Conservation (phyloP, 2,888 invertebrate genomes). For the Hydriomena furcata region DNA sequence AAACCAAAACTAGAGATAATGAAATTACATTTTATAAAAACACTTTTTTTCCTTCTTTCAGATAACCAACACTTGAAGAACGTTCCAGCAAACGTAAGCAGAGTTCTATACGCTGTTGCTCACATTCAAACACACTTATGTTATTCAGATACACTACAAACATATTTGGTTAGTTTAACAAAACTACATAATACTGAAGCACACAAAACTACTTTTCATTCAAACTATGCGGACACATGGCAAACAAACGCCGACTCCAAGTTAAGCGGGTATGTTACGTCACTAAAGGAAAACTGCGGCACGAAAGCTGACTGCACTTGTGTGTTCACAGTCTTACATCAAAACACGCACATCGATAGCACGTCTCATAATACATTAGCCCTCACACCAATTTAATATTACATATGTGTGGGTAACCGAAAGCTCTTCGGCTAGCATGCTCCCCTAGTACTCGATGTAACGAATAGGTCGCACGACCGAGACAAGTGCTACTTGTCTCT, state of each 20-base stretch:
- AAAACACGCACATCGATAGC: conserved; percentile 35
- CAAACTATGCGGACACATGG: conserved; percentile 64
- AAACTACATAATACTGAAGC: conserved; percentile 51
- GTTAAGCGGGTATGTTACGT: conserved; percentile 59
- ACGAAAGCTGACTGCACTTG: conserved; percentile 45
- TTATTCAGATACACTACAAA: conserved; percentile 44
- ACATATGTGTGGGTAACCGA: conserved; percentile 47
- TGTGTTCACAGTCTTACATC: conserved; percentile 31
- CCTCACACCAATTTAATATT: conserved; percentile 43
- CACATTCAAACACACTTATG: conserved; percentile 45
- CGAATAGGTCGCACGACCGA: conserved; percentile 65
- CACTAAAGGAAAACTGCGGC: conserved; percentile 53
- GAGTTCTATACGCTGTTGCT: conserved; percentile 39
- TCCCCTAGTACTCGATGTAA: conserved; percentile 71
- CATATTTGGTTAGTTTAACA: conserved; percentile 61
- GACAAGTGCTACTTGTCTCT: conserved; percentile 56
- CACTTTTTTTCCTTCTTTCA: conserved; percentile 55
- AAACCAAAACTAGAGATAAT: too few species aligned
- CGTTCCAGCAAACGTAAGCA: conserved; percentile 51
- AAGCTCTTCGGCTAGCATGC: conserved; percentile 51
- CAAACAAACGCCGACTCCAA: conserved; percentile 59
- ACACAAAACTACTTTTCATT: conserved; percentile 65
- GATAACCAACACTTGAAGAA: conserved; percentile 47
- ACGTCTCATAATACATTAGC: conserved; percentile 36
- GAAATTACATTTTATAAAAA: background rate